phyloP scores from a whole-genome alignment of 2,797 vertebrate species.

The Nyctibius grandis region DNA sequence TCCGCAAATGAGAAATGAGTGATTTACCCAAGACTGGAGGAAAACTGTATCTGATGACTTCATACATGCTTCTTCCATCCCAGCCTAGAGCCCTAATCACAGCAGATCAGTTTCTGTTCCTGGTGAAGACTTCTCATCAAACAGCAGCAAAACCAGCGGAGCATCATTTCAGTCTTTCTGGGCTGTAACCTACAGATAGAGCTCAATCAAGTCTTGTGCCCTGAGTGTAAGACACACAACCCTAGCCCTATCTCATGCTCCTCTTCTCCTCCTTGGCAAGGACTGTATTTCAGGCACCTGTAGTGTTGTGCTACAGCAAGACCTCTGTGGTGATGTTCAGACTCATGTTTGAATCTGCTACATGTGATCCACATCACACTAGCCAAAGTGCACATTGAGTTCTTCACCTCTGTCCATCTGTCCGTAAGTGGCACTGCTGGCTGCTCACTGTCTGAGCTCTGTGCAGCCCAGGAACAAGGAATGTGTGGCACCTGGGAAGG shows the following conservation, averaged over 20 bases:
- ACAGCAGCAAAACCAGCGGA: neutral
- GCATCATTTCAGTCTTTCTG: neutral
- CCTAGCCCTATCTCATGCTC: neutral
- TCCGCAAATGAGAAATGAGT: neutral
- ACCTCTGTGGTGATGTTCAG: neutral
- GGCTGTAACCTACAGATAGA: neutral
- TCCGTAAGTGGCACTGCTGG: fast-evolving
- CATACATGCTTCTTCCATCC: fast-evolving
- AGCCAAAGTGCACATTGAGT: neutral
- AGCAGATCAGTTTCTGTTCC: neutral
- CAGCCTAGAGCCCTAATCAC: neutral
- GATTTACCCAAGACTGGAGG: neutral
- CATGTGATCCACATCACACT: neutral
- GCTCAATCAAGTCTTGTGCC: neutral
- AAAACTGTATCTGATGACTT: neutral
- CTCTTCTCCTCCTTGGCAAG: neutral
- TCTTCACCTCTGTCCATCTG: neutral
- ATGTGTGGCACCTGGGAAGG: neutral
- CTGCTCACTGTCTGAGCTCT: neutral
- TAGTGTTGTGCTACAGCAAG: neutral
- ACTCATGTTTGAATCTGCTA: neutral
- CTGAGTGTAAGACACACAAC: neutral
- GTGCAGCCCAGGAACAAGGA: neutral
- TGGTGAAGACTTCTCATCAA: neutral
- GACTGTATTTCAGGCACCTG: neutral